Evolutionary conservation across 2,888 invertebrate genomes (phyloP), one percentile per base, ranked within the genome.

Genomic region (Cephus nigrinus): DNA sequence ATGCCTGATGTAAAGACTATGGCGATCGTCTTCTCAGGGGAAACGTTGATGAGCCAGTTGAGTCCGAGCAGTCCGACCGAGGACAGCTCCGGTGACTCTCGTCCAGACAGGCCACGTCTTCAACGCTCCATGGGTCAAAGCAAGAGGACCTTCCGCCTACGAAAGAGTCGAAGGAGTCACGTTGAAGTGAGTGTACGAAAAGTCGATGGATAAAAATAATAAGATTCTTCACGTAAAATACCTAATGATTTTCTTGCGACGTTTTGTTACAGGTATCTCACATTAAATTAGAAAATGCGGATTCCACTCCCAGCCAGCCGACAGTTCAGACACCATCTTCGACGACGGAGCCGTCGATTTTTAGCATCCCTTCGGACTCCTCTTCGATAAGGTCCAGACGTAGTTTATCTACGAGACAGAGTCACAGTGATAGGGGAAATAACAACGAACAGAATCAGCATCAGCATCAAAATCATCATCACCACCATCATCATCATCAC

Each of bases 51-150:
- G 81, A 96, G 95, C 71, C 96, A 96, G 0, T 91, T 96, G 79
- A 96, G 96, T 72, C 96, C 96, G 32, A 94, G 93, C 84, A 95
- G 95, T 90, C 95, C 95, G 36, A 94, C 92, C 69, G 95, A 95
- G 88, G 95, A 95, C 84, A 94, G 94, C 85, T 94, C 95, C 1
- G 95, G 94, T 32, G 94, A 94, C 88, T 92, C 88, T 78, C 90
- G 92, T 89, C 91, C 93, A 86, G 91, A 93, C 91, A 92, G 94
- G 88, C 95, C 96, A 55, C 93, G 97, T 5, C 93, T 98, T 78
- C 98, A 98, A 89, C 94, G 98, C 32, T 96, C 98, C 77, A 98
- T 98, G 92, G 98, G 97, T 68, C 98, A 97, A 88, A 98, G 98
- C 87, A 94, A 98, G 86, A 98, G 97, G 92, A 98, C 98, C 0